These are phyloP conservation scores for Amyelois transitella DNA, from an alignment of 1,140 invertebrate genomes.

Conservation along the genomic window DNA sequence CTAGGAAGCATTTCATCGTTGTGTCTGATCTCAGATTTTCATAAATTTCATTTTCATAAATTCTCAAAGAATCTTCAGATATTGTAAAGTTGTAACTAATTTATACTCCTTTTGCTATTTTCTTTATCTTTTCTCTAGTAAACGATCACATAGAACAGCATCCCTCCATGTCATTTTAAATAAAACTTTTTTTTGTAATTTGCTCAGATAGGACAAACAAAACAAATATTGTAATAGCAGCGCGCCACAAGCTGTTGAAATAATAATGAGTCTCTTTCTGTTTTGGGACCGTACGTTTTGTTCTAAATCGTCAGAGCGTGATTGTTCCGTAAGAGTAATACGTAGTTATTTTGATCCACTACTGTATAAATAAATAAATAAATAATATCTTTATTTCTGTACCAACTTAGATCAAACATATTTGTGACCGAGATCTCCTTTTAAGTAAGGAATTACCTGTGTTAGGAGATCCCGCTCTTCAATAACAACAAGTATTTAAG, in stretches of 20 bases:
- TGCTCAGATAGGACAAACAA: conserved; percentile 3
- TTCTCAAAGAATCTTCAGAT: too few species aligned
- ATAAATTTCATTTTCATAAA: too few species aligned
- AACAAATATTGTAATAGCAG: conserved; percentile 5
- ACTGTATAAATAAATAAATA: not conserved
- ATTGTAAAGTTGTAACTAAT: too few species aligned
- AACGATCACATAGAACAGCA: not conserved
- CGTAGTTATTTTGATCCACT: not conserved
- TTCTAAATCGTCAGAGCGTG: conserved; percentile 11
- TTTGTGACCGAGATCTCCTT: too few species aligned
- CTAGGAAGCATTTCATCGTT: too few species aligned
- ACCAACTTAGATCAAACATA: too few species aligned
- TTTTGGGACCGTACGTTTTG: conserved; percentile 14
- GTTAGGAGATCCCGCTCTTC: too few species aligned
- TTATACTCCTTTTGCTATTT: too few species aligned
- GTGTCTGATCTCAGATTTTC: too few species aligned
- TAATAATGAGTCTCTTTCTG: conserved; percentile 14
- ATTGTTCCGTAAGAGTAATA: conserved; percentile 6
- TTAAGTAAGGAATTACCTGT: too few species aligned
- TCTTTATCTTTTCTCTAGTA: too few species aligned
- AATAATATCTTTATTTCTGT: not conserved
- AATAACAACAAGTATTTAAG: too few species aligned
- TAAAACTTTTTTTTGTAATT: not conserved
- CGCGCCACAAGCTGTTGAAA: conserved; percentile 12
- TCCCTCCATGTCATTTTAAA: not conserved